A percentile compares a stretch with the other conserved stretches of the same genome.
These are phyloP conservation scores for Sphaerophoria taeniata DNA, from an alignment of 2,888 invertebrate species.

Conservation along the genomic window DNA sequence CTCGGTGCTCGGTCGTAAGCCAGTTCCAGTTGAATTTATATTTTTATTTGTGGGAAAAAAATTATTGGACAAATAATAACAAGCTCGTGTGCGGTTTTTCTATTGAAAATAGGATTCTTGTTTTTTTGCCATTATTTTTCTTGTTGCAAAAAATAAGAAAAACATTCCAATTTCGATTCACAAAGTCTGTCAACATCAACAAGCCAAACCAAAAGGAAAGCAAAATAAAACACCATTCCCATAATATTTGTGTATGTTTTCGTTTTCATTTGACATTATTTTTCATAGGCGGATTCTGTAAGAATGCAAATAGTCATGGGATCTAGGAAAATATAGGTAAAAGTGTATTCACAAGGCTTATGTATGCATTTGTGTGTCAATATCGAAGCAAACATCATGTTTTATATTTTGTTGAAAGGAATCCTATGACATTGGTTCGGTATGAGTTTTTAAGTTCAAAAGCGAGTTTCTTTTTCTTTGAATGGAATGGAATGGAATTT, in stretches of 20 bases:
- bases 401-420: conserved; percentile 16
- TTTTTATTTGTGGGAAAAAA: conserved; percentile 34
- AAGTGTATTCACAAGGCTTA: conserved; percentile 13
- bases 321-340: background rate
- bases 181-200: conserved; percentile 72
- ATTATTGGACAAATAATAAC: conserved; percentile 55
- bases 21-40: conserved; percentile 21
- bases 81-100: conserved; percentile 46
- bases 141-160: conserved; percentile 47
- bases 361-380: conserved; percentile 21
- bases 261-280: background rate
- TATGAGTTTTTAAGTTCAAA: conserved; percentile 29
- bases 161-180: conserved; percentile 68
- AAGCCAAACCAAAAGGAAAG: conserved; percentile 26
- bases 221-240: background rate
- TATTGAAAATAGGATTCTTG: conserved; percentile 44
- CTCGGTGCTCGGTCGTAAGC: background rate
- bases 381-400: background rate
- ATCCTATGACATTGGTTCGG: conserved; percentile 1
- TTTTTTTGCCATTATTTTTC: background rate
- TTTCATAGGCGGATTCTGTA: conserved; percentile 36
- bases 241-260: conserved; percentile 15
- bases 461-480: conserved; percentile 30
- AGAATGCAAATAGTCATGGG: conserved; percentile 53
- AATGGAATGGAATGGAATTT: conserved; percentile 10